Evolutionary conservation across 2,888 invertebrate genomes (phyloP), one percentile per base, ranked within the genome.

Genomic region (Epistrophe grossulariae): DNA sequence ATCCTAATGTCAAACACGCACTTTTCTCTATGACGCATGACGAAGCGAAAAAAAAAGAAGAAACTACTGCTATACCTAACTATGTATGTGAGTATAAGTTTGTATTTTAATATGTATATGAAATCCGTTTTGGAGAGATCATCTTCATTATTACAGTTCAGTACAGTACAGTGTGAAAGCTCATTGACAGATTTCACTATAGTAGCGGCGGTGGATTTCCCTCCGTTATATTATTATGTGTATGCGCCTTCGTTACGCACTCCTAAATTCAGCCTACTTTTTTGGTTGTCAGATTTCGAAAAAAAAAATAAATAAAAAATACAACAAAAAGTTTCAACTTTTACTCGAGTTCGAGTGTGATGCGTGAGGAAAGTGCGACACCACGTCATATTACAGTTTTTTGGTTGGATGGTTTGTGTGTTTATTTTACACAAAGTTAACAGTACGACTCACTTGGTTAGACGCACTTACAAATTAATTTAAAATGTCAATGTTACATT

Each of bases 201-300:
- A 70, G 55, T 70, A 40, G 40, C 9, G 60, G n/a, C n/a, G 0
- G 19, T 50, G 50, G 38, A 13, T 64, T 64, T 64, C n/a, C 45
- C 64, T 64, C 52, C 15, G 50, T 48, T 50, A 19, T 35, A 35
- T 31, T 35, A 19, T 31, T 35, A n/a, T 59, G 28, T 68, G 35
- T 55, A 24, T 55, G 40, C 10, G 52, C n/a, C 28, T 52, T 28
- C 71, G 83, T 87, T 79, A 87, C 87, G 87, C 87, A 87, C 87
- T 87, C 68, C 45, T 79, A 83, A 83, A 79, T 71, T 87, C 64
- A 87, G 87, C 83, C 87, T 83, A 87, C 85, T 87, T 68, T n/a
- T 87, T 79, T 74, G 10, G 60, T 28, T 76, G 71, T 68, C 40
- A 17, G 83, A 83, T 87, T 87, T 87, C 87, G 87, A 82, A 82